phyloP scores from a whole-genome alignment of 2,888 invertebrate genomes.

The Blastobasis lacticolella region DNA sequence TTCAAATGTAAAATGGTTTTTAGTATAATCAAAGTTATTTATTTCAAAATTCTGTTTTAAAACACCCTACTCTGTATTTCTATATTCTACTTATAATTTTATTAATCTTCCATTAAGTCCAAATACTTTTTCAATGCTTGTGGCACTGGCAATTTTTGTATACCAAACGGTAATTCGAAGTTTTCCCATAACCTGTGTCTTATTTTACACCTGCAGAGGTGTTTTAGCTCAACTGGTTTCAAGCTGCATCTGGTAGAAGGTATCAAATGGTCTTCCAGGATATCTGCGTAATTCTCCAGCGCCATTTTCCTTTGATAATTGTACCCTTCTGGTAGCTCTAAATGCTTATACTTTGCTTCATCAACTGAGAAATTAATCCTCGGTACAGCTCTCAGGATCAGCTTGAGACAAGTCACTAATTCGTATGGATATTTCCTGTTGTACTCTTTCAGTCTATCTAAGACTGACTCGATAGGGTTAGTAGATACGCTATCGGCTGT shows the following conservation, averaged over 20 bases:
- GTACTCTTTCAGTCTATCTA: slow-evolving; percentile 78
- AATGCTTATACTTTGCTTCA: slow-evolving; percentile 38
- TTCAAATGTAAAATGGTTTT: too few species aligned
- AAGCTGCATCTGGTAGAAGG: slow-evolving; percentile 76
- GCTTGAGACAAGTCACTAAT: slow-evolving; percentile 78
- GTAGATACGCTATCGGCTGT: slow-evolving; percentile 73
- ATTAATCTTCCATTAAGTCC: slow-evolving; percentile 80
- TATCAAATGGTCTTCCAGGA: slow-evolving; percentile 74
- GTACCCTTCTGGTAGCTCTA: slow-evolving; percentile 52
- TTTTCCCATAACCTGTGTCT: slow-evolving; percentile 78
- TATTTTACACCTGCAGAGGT: slow-evolving; percentile 82
- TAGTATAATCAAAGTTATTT: too few species aligned
- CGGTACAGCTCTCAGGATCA: slow-evolving; percentile 79
- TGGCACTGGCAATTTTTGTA: slow-evolving; percentile 80
- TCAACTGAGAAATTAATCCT: slow-evolving; percentile 68
- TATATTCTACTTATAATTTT: slow-evolving; percentile 15
- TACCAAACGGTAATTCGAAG: slow-evolving; percentile 84
- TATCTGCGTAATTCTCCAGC: slow-evolving; percentile 58
- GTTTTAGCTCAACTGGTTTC: slow-evolving; percentile 81
- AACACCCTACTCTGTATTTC: neutral
- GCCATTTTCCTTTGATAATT: slow-evolving; percentile 59
- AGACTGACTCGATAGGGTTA: slow-evolving; percentile 76
- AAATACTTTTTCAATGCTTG: slow-evolving; percentile 79
- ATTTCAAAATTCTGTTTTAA: too few species aligned
- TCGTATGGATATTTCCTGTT: slow-evolving; percentile 79